These are phyloP conservation scores for Lasioglossum leucozonium DNA, from an alignment of 2,888 invertebrate species.

Conservation along the genomic window DNA sequence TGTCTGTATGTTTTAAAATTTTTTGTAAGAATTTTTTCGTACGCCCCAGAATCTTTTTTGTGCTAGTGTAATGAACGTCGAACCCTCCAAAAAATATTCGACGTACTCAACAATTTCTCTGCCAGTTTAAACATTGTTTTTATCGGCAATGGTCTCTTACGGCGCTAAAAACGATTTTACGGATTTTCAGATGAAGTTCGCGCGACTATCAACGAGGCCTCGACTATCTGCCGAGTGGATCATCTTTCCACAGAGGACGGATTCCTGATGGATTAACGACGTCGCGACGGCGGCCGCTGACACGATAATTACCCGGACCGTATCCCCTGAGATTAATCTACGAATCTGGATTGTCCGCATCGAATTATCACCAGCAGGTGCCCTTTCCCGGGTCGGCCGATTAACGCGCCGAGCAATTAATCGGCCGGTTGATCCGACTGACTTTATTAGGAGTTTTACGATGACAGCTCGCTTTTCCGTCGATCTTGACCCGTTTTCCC, in stretches of 20 bases:
- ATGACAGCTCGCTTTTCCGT: not conserved
- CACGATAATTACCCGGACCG: constrained; percentile 24
- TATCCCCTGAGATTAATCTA: constrained; percentile 28
- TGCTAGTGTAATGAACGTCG: not conserved
- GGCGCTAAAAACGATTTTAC: not conserved
- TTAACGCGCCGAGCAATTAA: constrained; percentile 55
- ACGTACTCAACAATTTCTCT: too few relatives aligned
- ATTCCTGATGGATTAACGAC: constrained; percentile 31
- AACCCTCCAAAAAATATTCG: not conserved
- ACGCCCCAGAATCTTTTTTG: not conserved
- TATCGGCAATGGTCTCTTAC: too few relatives aligned
- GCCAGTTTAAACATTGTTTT: too few relatives aligned
- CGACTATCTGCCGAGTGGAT: constrained; percentile 11
- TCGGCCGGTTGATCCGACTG: not conserved
- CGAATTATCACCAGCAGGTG: constrained; percentile 30
- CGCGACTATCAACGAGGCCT: not conserved
- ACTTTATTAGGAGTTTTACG: constrained; percentile 34
- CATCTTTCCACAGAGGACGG: constrained; percentile 25
- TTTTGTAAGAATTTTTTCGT: not conserved
- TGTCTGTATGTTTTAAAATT: too few relatives aligned
- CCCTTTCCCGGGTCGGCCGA: constrained; percentile 36
- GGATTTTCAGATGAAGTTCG: not conserved
- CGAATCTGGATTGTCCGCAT: constrained; percentile 37
- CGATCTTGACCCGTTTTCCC: constrained; percentile 38
- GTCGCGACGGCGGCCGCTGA: constrained; percentile 12